phyloP scores from a whole-genome alignment of 2,797 vertebrate genomes.

The Bufotes viridis region DNA sequence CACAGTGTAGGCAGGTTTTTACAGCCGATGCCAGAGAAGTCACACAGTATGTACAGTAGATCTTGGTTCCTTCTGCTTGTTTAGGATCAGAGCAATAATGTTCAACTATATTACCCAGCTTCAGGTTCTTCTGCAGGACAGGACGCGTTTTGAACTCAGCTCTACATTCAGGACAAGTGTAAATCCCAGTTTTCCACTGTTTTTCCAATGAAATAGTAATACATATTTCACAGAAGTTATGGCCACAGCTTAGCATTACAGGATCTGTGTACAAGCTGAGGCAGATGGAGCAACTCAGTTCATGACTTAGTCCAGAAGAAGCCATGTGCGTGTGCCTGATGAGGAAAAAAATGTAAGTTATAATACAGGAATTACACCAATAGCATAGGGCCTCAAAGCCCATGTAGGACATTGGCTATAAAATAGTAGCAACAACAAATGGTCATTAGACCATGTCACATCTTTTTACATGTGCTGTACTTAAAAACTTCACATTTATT shows the following conservation, averaged over 20 bases:
- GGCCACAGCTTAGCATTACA: too few species aligned
- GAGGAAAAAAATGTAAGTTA: not conserved
- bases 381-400: too few species aligned
- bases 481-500: too few species aligned
- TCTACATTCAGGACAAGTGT: conserved; percentile 75
- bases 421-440: too few species aligned
- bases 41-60: conserved; percentile 71
- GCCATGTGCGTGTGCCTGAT: not conserved
- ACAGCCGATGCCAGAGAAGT: conserved; percentile 58
- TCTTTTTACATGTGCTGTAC: too few species aligned
- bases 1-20: conserved; percentile 75
- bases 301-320: not conserved
- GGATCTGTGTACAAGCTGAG: conserved; percentile 1
- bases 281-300: conserved; percentile 23
- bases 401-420: too few species aligned
- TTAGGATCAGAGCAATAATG: conserved; percentile 63
- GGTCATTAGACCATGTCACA: too few species aligned
- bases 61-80: not conserved
- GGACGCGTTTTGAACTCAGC: conserved; percentile 65
- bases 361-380: too few species aligned
- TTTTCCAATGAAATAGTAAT: conserved; percentile 63
- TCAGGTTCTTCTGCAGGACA: conserved; percentile 74
- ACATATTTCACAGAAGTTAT: conserved; percentile 65
- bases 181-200: conserved; percentile 43
- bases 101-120: conserved; percentile 73